Percentiles rank a stretch among this genome's conserved stretches.
phyloP scores from a whole-genome alignment of 2,888 invertebrate genomes.

The Apoda limacodes region DNA sequence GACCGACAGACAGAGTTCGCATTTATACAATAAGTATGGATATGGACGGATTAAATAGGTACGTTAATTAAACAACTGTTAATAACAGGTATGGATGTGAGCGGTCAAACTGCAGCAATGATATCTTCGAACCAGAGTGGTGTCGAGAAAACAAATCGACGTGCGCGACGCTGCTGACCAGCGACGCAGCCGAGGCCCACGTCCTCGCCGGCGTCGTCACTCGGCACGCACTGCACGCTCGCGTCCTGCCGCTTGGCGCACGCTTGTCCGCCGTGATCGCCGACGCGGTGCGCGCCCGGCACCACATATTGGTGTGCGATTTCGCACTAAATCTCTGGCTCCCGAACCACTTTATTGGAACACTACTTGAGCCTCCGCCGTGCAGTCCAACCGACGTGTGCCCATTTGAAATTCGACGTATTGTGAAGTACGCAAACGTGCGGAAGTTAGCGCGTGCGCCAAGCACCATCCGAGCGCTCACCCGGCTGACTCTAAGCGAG shows the following conservation, averaged over 20 bases:
- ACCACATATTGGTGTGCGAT: constrained; percentile 27
- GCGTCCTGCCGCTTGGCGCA: constrained; percentile 22
- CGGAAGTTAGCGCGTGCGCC: constrained; percentile 32
- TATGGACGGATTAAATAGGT: too few species aligned
- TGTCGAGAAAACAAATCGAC: constrained; percentile 39
- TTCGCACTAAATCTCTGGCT: constrained; percentile 25
- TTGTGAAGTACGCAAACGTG: constrained; percentile 40
- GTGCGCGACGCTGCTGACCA: constrained; percentile 34
- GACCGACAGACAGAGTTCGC: too few species aligned
- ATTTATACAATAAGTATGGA: too few species aligned
- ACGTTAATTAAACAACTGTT: not conserved
- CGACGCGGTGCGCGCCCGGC: constrained; percentile 8
- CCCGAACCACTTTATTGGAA: constrained; percentile 13
- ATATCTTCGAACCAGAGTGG: constrained; percentile 66
- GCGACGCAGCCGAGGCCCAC: constrained; percentile 29
- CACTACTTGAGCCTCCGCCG: constrained; percentile 38
- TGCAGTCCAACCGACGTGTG: constrained; percentile 30
- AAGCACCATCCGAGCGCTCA: constrained; percentile 34
- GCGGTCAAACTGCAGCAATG: constrained; percentile 36
- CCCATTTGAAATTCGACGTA: constrained; percentile 45
- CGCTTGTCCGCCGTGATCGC: constrained; percentile 13
- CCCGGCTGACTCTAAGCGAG: constrained; percentile 27
- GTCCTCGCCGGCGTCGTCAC: constrained; percentile 25
- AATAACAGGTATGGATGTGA: constrained; percentile 36
- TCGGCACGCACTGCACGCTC: constrained; percentile 24